A percentile compares a stretch with the other conserved stretches of the same genome.
phyloP scores from a whole-genome alignment of 2,888 invertebrate genomes.

The Drosophila melanosoma region DNA sequence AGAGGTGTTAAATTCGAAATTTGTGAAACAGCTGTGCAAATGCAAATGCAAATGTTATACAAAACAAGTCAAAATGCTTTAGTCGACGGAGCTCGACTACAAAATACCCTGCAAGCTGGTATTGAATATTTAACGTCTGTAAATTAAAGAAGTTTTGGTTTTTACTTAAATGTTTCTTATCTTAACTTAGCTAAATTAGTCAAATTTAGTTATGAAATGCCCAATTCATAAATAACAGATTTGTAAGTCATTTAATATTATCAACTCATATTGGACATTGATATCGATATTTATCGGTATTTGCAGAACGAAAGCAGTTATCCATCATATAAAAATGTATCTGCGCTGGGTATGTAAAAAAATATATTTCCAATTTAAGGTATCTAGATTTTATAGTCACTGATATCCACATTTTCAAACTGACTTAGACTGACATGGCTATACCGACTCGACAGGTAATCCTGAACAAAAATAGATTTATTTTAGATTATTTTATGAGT shows the following conservation, averaged over 20 bases:
- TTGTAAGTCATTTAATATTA: neutral
- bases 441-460: neutral
- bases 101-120: neutral
- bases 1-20: conserved; percentile 52
- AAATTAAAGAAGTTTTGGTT: neutral
- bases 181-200: neutral
- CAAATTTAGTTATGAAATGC: neutral
- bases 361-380: neutral
- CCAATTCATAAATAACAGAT: neutral
- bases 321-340: neutral
- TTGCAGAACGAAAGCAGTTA: neutral
- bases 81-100: neutral
- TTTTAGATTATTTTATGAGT: neutral
- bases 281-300: neutral
- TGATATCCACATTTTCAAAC: neutral
- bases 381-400: neutral
- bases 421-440: neutral
- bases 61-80: neutral
- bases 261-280: neutral
- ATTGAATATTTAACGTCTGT: neutral
- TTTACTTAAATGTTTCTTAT: neutral
- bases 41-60: conserved; percentile 15
- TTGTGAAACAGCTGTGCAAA: conserved; percentile 52
- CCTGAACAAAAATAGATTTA: neutral
- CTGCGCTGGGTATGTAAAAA: neutral